phyloP scores from a whole-genome alignment of 2,888 invertebrate species.

The Epiblema foenella region DNA sequence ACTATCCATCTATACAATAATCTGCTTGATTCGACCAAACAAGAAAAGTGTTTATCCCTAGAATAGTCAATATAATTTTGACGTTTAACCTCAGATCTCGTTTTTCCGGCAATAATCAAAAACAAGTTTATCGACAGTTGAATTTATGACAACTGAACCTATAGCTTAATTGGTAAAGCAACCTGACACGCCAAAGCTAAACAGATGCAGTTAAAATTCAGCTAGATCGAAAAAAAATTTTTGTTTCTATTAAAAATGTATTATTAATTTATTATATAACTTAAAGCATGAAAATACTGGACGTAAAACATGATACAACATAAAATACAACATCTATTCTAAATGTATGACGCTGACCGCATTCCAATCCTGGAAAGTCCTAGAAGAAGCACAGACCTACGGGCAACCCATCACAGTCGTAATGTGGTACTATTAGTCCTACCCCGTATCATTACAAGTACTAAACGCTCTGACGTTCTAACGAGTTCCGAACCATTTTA shows the following conservation, averaged over 20 bases:
- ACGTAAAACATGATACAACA: too few species aligned
- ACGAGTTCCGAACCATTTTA: constrained; percentile 33
- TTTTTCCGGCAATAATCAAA: too few species aligned
- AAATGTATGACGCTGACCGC: constrained; percentile 6
- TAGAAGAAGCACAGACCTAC: constrained; percentile 12
- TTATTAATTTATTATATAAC: too few species aligned
- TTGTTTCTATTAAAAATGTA: too few species aligned
- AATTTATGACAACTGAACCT: not conserved
- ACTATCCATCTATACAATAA: not conserved
- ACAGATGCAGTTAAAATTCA: not conserved
- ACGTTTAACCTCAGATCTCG: too few species aligned
- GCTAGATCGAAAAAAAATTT: not conserved
- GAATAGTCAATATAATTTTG: too few species aligned
- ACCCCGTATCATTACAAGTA: constrained; percentile 39
- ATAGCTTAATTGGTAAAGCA: not conserved
- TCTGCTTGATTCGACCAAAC: too few species aligned
- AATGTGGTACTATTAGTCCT: constrained; percentile 39
- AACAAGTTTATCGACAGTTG: too few species aligned
- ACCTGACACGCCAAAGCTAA: not conserved
- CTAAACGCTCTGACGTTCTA: constrained; percentile 39
- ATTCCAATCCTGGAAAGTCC: not conserved
- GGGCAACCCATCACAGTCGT: constrained; percentile 20
- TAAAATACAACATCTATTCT: not conserved
- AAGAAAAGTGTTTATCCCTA: too few species aligned
- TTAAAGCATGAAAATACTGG: too few species aligned